phyloP scores from a whole-genome alignment of 2,888 invertebrate species.

The Trachelus iudaicus region DNA sequence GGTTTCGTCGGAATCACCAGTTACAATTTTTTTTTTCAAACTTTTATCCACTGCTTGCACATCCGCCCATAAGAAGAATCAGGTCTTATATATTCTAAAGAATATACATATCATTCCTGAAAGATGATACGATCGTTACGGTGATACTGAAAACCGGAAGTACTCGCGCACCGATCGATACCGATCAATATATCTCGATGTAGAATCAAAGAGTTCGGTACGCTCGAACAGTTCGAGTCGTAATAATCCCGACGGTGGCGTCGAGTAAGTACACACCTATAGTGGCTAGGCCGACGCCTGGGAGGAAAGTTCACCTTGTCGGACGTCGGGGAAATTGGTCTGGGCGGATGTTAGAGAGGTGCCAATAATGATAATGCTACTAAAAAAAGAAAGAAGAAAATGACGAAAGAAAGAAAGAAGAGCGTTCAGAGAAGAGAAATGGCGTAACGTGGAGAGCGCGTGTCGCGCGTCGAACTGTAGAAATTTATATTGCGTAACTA shows the following conservation, averaged over 20 bases:
- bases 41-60: background rate
- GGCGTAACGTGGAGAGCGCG: slow-evolving; percentile 16
- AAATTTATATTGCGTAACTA: background rate
- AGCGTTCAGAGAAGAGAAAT: slow-evolving; percentile 8
- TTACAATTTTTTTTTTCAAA: background rate
- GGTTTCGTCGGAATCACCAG: background rate
- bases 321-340: slow-evolving; percentile 21
- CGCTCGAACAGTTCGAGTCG: background rate
- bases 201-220: background rate
- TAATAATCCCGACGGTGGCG: background rate
- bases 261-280: background rate
- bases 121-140: background rate
- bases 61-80: background rate
- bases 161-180: background rate
- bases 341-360: slow-evolving; percentile 7
- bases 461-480: background rate
- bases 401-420: slow-evolving; percentile 6
- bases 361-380: background rate
- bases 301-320: background rate
- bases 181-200: background rate
- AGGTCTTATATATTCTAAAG: background rate
- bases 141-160: background rate
- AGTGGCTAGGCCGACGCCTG: background rate
- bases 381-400: slow-evolving; percentile 8
- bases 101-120: background rate